Evolutionary conservation across 2,797 vertebrate genomes (phyloP).

Genomic region (Vespertilio murinus): DNA sequence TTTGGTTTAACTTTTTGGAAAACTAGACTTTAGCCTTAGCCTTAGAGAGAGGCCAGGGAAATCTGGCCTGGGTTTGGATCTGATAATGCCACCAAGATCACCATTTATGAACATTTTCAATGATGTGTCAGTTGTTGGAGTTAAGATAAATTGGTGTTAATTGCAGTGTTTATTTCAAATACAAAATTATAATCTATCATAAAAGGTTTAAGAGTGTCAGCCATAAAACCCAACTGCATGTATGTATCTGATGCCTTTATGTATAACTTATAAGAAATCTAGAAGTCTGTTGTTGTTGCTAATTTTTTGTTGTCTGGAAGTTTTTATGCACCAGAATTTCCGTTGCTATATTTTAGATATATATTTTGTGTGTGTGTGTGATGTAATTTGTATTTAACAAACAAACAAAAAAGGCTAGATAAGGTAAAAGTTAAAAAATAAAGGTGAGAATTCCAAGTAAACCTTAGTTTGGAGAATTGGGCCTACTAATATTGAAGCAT

Average conservation of each 20-base stretch:
- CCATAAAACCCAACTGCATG: not conserved
- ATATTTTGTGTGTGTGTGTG: not conserved
- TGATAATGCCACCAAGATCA: not conserved
- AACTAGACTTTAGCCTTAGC: not conserved
- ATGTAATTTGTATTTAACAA: not conserved
- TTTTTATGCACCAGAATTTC: not conserved
- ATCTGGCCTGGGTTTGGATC: not conserved
- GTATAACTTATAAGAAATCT: not conserved
- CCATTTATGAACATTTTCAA: not conserved
- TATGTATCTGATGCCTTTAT: not conserved
- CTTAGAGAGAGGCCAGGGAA: not conserved
- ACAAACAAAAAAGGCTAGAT: not conserved
- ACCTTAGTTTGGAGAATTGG: not conserved
- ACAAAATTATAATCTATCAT: constrained; percentile 23
- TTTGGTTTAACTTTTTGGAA: constrained; percentile 8
- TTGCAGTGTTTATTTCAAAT: not conserved
- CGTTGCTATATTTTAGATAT: not conserved
- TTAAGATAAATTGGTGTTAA: constrained; percentile 35
- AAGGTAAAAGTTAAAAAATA: not conserved
- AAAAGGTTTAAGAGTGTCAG: constrained; percentile 3
- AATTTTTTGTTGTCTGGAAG: not conserved
- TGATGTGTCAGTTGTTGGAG: not conserved
- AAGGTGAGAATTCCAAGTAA: not conserved
- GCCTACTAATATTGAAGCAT: not conserved
- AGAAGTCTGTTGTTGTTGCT: not conserved